phyloP scores from a whole-genome alignment of 2,797 vertebrate species.

The Lateolabrax maculatus region DNA sequence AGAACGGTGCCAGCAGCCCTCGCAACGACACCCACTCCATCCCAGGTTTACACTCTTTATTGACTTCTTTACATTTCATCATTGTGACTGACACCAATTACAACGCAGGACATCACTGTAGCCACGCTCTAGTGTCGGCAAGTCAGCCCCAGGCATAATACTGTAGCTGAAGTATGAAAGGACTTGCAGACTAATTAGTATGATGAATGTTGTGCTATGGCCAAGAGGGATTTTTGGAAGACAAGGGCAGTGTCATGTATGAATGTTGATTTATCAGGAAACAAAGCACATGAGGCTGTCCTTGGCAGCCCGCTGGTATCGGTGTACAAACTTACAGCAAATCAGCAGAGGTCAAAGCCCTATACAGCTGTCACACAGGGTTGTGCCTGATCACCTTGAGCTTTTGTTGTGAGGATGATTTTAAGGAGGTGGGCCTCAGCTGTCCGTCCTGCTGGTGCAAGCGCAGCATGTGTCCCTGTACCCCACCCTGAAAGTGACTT shows the following conservation, averaged over 20 bases:
- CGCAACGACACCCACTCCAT: constrained; percentile 72
- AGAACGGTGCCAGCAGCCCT: constrained; percentile 80
- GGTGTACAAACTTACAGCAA: constrained; percentile 27
- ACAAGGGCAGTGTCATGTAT: constrained; percentile 33
- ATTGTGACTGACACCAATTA: constrained; percentile 42
- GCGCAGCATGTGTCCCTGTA: constrained; percentile 14
- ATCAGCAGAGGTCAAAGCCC: constrained; percentile 60
- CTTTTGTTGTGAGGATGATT: constrained; percentile 24
- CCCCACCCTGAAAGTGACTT: constrained; percentile 23
- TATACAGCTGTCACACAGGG: constrained; percentile 41
- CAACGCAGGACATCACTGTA: constrained; percentile 16
- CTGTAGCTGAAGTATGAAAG: constrained; percentile 17
- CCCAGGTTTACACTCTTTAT: constrained; percentile 77
- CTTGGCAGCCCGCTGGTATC: constrained; percentile 38
- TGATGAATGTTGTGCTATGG: constrained; percentile 36
- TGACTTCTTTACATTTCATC: constrained; percentile 51
- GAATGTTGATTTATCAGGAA: constrained; percentile 47
- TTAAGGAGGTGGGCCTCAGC: constrained; percentile 49
- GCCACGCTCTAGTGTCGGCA: constrained; percentile 18
- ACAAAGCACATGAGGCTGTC: constrained; percentile 27
- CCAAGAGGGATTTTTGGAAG: constrained; percentile 41
- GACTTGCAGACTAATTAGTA: constrained; percentile 44
- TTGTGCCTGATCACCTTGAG: constrained; percentile 55
- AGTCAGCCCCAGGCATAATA: constrained; percentile 23
- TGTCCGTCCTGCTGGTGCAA: constrained; percentile 30